phyloP scores from a whole-genome alignment of 2,113 vertebrate species.

The Tyto alba region DNA sequence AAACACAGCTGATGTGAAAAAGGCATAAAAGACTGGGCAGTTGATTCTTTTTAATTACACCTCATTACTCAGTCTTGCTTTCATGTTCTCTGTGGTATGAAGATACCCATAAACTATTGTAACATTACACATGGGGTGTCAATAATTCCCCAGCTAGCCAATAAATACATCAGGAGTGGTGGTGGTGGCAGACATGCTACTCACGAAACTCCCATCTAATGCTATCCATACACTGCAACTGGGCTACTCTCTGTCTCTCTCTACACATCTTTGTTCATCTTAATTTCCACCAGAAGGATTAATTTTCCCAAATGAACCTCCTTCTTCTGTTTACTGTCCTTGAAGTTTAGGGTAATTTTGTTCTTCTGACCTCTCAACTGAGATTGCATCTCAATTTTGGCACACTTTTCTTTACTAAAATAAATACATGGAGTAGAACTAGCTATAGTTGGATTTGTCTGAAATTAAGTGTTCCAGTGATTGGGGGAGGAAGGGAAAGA shows the following conservation, averaged over 20 bases:
- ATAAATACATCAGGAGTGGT: background rate
- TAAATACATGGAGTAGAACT: background rate
- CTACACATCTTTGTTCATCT: background rate
- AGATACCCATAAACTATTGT: background rate
- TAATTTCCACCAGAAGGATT: background rate
- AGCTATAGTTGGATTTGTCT: background rate
- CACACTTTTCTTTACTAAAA: background rate
- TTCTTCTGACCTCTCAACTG: background rate
- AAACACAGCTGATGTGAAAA: background rate
- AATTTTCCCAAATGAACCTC: background rate
- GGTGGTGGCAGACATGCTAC: background rate
- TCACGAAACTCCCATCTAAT: background rate
- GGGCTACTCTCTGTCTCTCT: background rate
- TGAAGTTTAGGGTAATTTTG: background rate
- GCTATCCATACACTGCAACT: background rate
- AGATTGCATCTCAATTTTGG: background rate
- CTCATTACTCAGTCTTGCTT: background rate
- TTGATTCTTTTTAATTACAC: background rate
- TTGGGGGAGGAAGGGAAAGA: too few relatives aligned
- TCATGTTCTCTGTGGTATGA: background rate
- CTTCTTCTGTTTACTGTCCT: background rate
- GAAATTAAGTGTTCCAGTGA: background rate
- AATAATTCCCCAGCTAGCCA: background rate
- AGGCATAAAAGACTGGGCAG: background rate
- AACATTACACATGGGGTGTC: too few relatives aligned